Base-by-base conservation (phyloP, 1,140 invertebrate species). In the Trichonephila clavata region DNA sequence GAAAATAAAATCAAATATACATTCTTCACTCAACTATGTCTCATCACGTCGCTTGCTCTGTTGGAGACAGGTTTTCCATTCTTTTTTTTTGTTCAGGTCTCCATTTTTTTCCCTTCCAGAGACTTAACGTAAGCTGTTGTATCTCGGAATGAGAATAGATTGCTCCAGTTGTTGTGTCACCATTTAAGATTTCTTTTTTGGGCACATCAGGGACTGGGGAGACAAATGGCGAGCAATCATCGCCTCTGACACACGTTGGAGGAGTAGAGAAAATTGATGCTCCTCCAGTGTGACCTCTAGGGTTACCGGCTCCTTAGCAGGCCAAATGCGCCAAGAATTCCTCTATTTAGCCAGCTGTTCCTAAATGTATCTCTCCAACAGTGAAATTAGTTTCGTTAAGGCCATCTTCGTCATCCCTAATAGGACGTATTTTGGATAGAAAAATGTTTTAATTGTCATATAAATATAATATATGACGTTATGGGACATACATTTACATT, bases 201-300 rank as follows among this genome's bases (percentile, higher is more conserved):
- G 90, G 27, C 77, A 24, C 77, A 84, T 65, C 27, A 71, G 90
- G 90, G 90, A 84, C 71, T 43, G 57, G 20, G 32, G 90, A 84
- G 90, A 92, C 90, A 92, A 92, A 92, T 92, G 90, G 80, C 39
- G 90, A 84, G 90, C 90, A 92, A 92, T 92, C 90, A 92, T 92
- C 90, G 80, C 90, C 90, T 59, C 27, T 92, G 90, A 92, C 90
- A 92, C 60, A 59, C 87, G 90, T 84, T 90, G 77, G 90, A 83
- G 68, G 88, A 90, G 88, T 80, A 57, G 81, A 68, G 77, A 68
- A 92, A 92, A 92, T 83, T n/a, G 90, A 92, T 92, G 90, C 60
- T 63, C 80, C 71, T 65, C 80, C 24, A 32, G 71, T 50, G n/a
- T 84, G 90, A 84, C 90, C 88, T 90, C 65, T 32, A 91, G 90